These are phyloP conservation scores for Blastobasis lacticolella DNA, from an alignment of 2,888 invertebrate species.

Conservation along the genomic window DNA sequence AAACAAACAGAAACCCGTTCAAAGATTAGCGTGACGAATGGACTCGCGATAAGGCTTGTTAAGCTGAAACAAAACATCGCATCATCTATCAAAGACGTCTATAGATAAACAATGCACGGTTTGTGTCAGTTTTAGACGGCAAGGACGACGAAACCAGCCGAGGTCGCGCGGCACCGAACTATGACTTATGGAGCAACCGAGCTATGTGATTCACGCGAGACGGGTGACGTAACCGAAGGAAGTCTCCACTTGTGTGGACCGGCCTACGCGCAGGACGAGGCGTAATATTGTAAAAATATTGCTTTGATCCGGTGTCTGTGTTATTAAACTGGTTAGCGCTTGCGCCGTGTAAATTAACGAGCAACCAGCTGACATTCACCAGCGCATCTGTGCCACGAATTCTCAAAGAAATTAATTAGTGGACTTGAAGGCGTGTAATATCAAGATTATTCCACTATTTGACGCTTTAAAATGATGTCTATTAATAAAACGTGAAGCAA, in stretches of 20 bases:
- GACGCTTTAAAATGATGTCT: neutral
- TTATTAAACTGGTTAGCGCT: conserved; percentile 32
- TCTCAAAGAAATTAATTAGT: neutral
- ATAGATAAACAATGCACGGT: conserved; percentile 23
- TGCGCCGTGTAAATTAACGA: conserved; percentile 27
- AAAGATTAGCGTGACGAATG: conserved; percentile 29
- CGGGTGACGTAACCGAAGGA: conserved; percentile 62
- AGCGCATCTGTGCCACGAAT: neutral
- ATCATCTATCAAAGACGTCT: conserved; percentile 24
- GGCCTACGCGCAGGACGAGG: conserved; percentile 52
- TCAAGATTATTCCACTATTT: neutral
- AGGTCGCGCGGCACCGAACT: conserved; percentile 42
- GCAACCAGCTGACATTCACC: neutral
- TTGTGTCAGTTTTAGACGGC: conserved; percentile 29
- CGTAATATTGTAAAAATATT: conserved; percentile 42
- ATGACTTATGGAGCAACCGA: conserved; percentile 37
- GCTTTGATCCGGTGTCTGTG: conserved; percentile 28
- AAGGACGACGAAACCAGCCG: conserved; percentile 36
- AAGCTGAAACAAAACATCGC: conserved; percentile 21
- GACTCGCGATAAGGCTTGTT: conserved; percentile 25
- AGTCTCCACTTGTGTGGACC: conserved; percentile 56
- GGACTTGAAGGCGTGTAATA: neutral
- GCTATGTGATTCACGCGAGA: conserved; percentile 52
- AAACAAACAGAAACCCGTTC: conserved; percentile 21
- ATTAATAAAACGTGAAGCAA: neutral